Evolutionary conservation across 2,888 invertebrate genomes (phyloP).

Genomic region (Drosophila maculinotata): DNA sequence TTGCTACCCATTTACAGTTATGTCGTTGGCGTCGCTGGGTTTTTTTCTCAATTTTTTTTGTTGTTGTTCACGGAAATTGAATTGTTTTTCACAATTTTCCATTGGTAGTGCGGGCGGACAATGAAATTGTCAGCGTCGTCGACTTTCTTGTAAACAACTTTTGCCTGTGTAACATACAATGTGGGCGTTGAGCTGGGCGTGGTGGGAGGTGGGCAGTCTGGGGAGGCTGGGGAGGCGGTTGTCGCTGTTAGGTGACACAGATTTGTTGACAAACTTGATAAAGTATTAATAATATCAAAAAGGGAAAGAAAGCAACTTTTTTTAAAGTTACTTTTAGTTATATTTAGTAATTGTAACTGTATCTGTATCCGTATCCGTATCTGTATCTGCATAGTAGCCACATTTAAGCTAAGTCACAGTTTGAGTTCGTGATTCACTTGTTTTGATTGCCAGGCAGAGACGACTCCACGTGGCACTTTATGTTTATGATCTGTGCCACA

Average conservation of each 20-base stretch:
- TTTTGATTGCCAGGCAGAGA: constrained; percentile 8
- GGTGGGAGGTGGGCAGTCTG: neutral
- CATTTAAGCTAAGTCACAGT: constrained; percentile 38
- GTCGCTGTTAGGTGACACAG: constrained; percentile 43
- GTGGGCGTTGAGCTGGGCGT: too few species aligned
- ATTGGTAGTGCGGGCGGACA: constrained; percentile 33
- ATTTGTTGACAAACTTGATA: constrained; percentile 61
- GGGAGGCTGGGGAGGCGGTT: neutral
- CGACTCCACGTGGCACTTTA: constrained; percentile 25
- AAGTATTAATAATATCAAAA: constrained; percentile 71
- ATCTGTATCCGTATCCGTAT: constrained; percentile 8
- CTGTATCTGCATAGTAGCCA: constrained; percentile 21
- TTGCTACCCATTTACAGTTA: constrained; percentile 62
- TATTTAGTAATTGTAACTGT: neutral
- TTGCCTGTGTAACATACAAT: constrained; percentile 33
- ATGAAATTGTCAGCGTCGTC: constrained; percentile 57
- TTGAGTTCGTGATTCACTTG: constrained; percentile 22
- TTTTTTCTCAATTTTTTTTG: constrained; percentile 3
- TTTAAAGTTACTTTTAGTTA: constrained; percentile 30
- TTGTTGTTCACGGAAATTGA: constrained; percentile 66
- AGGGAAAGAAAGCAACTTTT: constrained; percentile 40
- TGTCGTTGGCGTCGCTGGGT: constrained; percentile 34
- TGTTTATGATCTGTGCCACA: neutral
- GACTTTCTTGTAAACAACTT: constrained; percentile 74
- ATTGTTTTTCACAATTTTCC: constrained; percentile 72